phyloP scores from a whole-genome alignment of 53 echinoderm and acorn worm genomes.

The Paracentrotus lividus region DNA sequence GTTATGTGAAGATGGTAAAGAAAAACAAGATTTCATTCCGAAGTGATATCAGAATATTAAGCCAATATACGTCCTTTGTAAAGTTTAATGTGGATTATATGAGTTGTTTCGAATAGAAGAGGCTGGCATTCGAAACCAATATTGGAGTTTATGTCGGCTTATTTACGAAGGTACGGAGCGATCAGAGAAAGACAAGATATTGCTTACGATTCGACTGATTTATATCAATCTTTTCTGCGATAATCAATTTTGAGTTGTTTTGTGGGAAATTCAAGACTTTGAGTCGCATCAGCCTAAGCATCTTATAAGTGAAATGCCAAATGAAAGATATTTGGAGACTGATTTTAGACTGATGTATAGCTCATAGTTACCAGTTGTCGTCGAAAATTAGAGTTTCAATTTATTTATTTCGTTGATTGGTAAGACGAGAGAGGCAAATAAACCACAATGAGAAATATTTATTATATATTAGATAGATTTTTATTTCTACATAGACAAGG shows the following conservation, averaged over 20 bases:
- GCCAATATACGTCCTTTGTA: slow-evolving; percentile 33
- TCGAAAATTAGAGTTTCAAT: neutral
- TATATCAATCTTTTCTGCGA: neutral
- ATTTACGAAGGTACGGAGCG: neutral
- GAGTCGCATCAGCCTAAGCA: neutral
- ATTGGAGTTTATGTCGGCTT: slow-evolving; percentile 36
- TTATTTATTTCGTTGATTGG: neutral
- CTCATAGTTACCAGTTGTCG: neutral
- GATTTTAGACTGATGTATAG: neutral
- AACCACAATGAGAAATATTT: neutral
- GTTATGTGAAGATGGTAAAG: neutral
- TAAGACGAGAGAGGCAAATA: neutral
- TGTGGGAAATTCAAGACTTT: slow-evolving; percentile 20
- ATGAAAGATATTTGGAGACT: slow-evolving; percentile 16
- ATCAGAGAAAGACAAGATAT: slow-evolving; percentile 36
- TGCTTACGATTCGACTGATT: slow-evolving; percentile 30
- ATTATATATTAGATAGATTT: neutral
- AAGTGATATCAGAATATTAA: neutral
- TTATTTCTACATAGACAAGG: neutral
- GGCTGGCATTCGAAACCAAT: slow-evolving; percentile 18
- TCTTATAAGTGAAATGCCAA: slow-evolving; percentile 39
- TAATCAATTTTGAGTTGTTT: slow-evolving; percentile 60
- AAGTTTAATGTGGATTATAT: slow-evolving; percentile 44
- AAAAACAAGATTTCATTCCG: neutral
- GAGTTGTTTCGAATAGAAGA: neutral